Evolutionary conservation across 2,888 invertebrate species (phyloP).

Genomic region (Acleris laterana): DNA sequence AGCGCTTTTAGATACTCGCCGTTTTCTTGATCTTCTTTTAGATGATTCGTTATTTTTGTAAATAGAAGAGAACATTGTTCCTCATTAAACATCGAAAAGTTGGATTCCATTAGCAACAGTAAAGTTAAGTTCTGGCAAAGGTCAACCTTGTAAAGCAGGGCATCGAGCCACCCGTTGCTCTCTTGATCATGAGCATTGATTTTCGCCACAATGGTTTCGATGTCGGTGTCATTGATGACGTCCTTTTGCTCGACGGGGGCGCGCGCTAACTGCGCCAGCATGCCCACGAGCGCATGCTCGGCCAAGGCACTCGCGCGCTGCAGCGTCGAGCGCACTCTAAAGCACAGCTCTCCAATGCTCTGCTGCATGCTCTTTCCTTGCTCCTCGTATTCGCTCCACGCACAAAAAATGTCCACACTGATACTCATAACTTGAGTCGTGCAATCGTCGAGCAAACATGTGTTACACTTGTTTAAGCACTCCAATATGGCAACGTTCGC

Average conservation of each 20-base stretch:
- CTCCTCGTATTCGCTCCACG: constrained; percentile 75
- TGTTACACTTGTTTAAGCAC: constrained; percentile 58
- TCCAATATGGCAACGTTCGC: constrained; percentile 53
- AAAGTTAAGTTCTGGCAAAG: constrained; percentile 56
- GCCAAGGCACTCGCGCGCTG: constrained; percentile 46
- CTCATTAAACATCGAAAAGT: constrained; percentile 54
- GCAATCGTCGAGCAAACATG: constrained; percentile 59
- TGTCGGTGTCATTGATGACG: constrained; percentile 58
- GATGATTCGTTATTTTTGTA: constrained; percentile 48
- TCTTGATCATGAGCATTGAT: constrained; percentile 55
- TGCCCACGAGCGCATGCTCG: constrained; percentile 64
- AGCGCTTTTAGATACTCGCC: constrained; percentile 49
- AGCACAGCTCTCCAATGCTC: constrained; percentile 66
- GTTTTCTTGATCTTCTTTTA: constrained; percentile 48
- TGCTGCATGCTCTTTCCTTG: constrained; percentile 67
- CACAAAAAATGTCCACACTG: constrained; percentile 74
- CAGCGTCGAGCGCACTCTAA: constrained; percentile 57
- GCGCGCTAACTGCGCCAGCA: constrained; percentile 67
- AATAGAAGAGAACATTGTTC: constrained; percentile 58
- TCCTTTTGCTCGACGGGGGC: constrained; percentile 65
- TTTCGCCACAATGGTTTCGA: constrained; percentile 56
- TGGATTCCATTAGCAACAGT: constrained; percentile 51
- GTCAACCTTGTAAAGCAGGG: constrained; percentile 60
- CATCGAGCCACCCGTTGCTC: constrained; percentile 61
- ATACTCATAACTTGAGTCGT: constrained; percentile 68